A percentile compares a stretch with the other conserved stretches of the same genome.
Conservation (phyloP, 2,797 vertebrate species). For the Apodemus agrarius region DNA sequence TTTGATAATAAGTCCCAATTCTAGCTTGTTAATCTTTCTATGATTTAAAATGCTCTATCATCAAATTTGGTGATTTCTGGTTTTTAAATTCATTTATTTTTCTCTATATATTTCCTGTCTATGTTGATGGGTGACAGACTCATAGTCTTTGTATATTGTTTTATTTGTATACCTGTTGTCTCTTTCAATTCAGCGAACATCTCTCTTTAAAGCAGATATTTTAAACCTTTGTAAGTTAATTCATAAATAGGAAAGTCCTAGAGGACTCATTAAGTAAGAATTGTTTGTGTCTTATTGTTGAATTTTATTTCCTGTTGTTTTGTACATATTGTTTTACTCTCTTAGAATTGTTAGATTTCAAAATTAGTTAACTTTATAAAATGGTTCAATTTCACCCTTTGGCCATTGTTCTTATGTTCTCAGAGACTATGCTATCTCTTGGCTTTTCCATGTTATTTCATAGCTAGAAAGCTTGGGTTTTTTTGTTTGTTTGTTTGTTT, state of each 20-base stretch:
- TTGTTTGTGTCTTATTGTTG: not conserved
- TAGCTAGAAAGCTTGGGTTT: not conserved
- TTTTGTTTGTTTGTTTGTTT: too few species aligned
- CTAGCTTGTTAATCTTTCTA: not conserved
- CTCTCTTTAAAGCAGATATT: not conserved
- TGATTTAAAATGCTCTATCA: not conserved
- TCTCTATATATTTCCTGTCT: not conserved
- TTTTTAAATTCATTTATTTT: not conserved
- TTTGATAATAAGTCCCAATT: not conserved
- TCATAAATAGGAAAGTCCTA: not conserved
- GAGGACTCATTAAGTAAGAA: not conserved
- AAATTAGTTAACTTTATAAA: not conserved
- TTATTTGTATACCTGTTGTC: not conserved
- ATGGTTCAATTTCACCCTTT: not conserved
- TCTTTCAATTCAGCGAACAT: not conserved
- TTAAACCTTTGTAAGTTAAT: not conserved
- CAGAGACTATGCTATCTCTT: not conserved
- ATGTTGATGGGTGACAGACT: not conserved
- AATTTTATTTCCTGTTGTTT: not conserved
- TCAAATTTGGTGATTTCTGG: not conserved
- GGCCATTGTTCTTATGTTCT: not conserved
- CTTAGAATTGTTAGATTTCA: not conserved
- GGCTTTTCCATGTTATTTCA: not conserved
- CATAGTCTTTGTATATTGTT: not conserved
- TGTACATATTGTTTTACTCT: not conserved